Evolutionary conservation across 1,140 invertebrate species (phyloP).

Genomic region (Papilio polyxenes): DNA sequence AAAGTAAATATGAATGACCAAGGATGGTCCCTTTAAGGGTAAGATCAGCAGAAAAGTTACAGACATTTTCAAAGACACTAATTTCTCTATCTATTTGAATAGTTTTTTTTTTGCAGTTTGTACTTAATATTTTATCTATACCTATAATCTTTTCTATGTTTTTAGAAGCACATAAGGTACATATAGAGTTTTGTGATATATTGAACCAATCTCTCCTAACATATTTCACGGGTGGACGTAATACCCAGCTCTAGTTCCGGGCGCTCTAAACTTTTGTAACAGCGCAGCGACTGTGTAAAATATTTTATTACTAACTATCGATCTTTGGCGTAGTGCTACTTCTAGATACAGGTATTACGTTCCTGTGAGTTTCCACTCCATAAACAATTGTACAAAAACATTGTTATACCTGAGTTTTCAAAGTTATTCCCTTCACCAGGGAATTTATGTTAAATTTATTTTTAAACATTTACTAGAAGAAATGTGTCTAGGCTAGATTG

Average conservation of each 20-base stretch:
- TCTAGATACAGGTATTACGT: not conserved
- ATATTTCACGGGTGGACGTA: not conserved
- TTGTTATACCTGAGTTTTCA: not conserved
- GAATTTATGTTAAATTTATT: no score
- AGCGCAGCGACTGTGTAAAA: slow-evolving; percentile 24
- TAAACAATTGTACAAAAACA: not conserved
- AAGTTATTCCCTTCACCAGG: not conserved
- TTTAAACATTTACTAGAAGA: not conserved
- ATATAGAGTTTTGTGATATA: not conserved
- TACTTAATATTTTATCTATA: not conserved
- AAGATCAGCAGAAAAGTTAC: no score
- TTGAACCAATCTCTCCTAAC: not conserved
- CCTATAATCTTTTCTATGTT: not conserved
- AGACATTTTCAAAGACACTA: no score
- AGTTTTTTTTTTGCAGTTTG: not conserved
- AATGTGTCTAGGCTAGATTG: not conserved
- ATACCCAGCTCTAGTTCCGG: not conserved
- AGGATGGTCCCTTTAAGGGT: no score
- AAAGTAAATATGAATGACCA: no score
- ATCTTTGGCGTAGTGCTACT: not conserved
- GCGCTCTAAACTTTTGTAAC: slow-evolving; percentile 3
- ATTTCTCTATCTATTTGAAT: no score
- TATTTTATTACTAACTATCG: slow-evolving; percentile 13
- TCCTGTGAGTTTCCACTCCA: not conserved
- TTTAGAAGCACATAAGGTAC: not conserved